Evolutionary conservation across 2,888 invertebrate genomes (phyloP).

Genomic region (Tenthredo distinguenda): DNA sequence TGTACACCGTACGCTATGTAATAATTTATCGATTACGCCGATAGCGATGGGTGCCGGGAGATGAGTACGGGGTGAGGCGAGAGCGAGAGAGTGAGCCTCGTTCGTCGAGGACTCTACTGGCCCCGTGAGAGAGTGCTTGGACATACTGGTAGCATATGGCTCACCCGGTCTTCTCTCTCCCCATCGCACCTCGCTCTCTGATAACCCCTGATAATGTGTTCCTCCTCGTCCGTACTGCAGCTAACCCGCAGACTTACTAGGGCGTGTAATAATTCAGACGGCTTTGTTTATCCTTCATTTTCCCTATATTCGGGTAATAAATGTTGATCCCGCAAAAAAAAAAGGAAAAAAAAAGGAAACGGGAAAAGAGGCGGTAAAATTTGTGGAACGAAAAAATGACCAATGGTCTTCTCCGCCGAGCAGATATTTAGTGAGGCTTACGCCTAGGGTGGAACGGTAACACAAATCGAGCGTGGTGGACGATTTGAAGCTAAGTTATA

Average conservation of each 20-base stretch:
- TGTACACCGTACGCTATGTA: constrained; percentile 58
- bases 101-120: constrained; percentile 68
- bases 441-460: background rate
- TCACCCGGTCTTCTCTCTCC: constrained; percentile 55
- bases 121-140: constrained; percentile 71
- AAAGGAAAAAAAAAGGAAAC: too few species aligned
- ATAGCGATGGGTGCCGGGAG: constrained; percentile 58
- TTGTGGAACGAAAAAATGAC: background rate
- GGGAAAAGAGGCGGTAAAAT: background rate
- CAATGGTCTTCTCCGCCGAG: background rate
- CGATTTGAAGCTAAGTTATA: constrained; percentile 31
- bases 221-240: background rate
- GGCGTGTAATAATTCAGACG: background rate
- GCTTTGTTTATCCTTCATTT: background rate
- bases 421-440: constrained; percentile 8
- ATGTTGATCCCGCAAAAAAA: background rate
- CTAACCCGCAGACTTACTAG: background rate
- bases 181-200: constrained; percentile 59
- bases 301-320: background rate
- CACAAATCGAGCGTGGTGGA: constrained; percentile 65
- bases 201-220: constrained; percentile 71
- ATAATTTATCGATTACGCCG: constrained; percentile 76
- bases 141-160: constrained; percentile 74
- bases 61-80: background rate
- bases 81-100: constrained; percentile 53